A percentile compares a stretch with the other conserved stretches of the same genome.
phyloP scores from a whole-genome alignment of 2,888 invertebrate species.

The Philereme transversata region DNA sequence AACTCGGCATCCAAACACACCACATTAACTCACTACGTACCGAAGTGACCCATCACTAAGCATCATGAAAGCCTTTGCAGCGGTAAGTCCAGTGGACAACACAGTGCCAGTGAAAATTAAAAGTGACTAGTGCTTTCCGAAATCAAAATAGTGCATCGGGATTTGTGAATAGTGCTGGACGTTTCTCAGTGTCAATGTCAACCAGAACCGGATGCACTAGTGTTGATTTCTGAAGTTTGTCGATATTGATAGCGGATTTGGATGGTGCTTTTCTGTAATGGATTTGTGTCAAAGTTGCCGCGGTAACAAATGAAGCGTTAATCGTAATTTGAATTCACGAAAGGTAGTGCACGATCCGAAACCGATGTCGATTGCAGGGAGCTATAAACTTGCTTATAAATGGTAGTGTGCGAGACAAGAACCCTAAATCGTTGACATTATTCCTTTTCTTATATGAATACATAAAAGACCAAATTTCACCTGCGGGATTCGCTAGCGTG shows the following conservation, averaged over 20 bases:
- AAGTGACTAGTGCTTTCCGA: constrained; percentile 73
- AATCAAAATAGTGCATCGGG: constrained; percentile 66
- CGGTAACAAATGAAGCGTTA: constrained; percentile 19
- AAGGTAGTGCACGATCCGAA: constrained; percentile 35
- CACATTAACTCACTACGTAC: constrained; percentile 76
- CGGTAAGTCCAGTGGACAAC: constrained; percentile 73
- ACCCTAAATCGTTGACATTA: constrained; percentile 10
- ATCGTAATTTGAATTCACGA: constrained; percentile 31
- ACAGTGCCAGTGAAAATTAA: constrained; percentile 35
- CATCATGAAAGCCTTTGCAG: constrained; percentile 82
- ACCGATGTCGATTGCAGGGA: constrained; percentile 28
- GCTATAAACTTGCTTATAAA: constrained; percentile 36
- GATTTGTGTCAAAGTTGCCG: constrained; percentile 24
- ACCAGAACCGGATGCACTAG: constrained; percentile 39
- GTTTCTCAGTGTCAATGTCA: constrained; percentile 28
- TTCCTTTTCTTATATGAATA: not conserved
- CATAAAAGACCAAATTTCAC: not conserved
- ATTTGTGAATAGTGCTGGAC: constrained; percentile 37
- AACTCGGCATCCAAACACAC: constrained; percentile 61
- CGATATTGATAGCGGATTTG: constrained; percentile 28
- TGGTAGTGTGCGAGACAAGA: constrained; percentile 23
- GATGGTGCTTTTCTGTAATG: constrained; percentile 20
- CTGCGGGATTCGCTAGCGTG: too few relatives aligned
- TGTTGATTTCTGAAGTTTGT: constrained; percentile 44
- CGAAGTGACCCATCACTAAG: constrained; percentile 78